These are phyloP conservation scores for Tiliacea aurago DNA, from an alignment of 2,888 invertebrate species.

Conservation along the genomic window DNA sequence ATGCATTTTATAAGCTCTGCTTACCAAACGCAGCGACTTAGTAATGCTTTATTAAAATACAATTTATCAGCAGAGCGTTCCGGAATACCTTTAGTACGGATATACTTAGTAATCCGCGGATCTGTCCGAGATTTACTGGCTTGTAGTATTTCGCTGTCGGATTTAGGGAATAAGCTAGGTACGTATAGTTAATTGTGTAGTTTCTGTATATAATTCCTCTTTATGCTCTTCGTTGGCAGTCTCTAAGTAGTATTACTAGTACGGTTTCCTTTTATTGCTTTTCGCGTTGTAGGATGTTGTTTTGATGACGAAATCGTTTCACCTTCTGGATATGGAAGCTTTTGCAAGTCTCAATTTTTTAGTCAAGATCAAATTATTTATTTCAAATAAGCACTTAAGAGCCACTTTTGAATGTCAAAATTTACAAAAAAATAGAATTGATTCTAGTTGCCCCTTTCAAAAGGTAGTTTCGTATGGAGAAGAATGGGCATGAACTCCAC, in stretches of 20 bases:
- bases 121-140: conserved; percentile 63
- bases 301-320: not conserved
- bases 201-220: conserved; percentile 26
- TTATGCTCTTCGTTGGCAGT: conserved; percentile 38
- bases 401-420: no score
- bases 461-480: no score
- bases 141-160: conserved; percentile 70
- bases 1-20: not conserved
- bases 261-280: not conserved
- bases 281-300: not conserved
- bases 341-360: no score
- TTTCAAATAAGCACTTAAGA: no score
- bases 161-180: conserved; percentile 59
- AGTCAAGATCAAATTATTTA: no score
- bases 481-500: no score
- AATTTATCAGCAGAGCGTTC: conserved; percentile 24
- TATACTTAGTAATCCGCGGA: conserved; percentile 51
- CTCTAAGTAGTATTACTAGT: conserved; percentile 16
- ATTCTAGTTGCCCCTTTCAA: no score
- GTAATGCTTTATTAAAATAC: conserved; percentile 26
- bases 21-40: not conserved
- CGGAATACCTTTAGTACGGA: conserved; percentile 29
- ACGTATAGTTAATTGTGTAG: conserved; percentile 49
- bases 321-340: no score
- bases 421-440: no score